phyloP scores from a whole-genome alignment of 30 jellyfish, hydroid and myxozoan species.

The Hydractinia symbiolongicarpus region DNA sequence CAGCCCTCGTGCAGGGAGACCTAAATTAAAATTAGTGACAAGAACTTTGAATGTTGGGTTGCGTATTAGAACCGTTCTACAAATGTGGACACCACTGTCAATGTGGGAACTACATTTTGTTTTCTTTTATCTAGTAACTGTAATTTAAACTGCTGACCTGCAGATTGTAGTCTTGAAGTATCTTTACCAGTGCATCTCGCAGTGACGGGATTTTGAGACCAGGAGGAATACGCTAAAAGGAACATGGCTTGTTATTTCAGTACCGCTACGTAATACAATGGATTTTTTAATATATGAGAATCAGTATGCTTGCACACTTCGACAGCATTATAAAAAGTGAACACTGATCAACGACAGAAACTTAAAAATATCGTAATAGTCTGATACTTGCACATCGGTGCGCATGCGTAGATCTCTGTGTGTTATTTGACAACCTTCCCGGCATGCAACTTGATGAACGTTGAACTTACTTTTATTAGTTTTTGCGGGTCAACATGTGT shows the following conservation, averaged over 20 bases:
- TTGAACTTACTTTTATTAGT: constrained; percentile 27
- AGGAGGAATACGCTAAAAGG: constrained; percentile 48
- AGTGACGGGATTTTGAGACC: constrained; percentile 78
- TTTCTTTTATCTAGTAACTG: too few relatives aligned
- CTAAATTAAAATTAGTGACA: constrained; percentile 2
- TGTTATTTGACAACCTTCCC: too few relatives aligned
- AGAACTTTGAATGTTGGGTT: too few relatives aligned
- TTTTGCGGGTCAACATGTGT: constrained; percentile 73
- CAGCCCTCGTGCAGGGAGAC: constrained; percentile 87
- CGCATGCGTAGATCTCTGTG: too few relatives aligned
- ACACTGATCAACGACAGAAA: too few relatives aligned
- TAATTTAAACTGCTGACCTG: constrained; percentile 42
- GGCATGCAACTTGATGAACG: too few relatives aligned
- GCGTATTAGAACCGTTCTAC: too few relatives aligned
- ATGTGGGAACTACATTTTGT: too few relatives aligned
- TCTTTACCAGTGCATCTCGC: constrained; percentile 91
- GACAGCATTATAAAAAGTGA: background rate
- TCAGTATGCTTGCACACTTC: background rate
- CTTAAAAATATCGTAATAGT: too few relatives aligned
- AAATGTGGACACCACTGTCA: too few relatives aligned
- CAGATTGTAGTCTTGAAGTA: constrained; percentile 86
- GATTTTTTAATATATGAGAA: too few relatives aligned
- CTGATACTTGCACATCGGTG: too few relatives aligned
- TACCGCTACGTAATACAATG: background rate
- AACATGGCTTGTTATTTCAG: background rate